A percentile compares a stretch with the other conserved stretches of the same genome.
Conservation (phyloP, 2,888 invertebrate species). For the Drosophila lutescens region DNA sequence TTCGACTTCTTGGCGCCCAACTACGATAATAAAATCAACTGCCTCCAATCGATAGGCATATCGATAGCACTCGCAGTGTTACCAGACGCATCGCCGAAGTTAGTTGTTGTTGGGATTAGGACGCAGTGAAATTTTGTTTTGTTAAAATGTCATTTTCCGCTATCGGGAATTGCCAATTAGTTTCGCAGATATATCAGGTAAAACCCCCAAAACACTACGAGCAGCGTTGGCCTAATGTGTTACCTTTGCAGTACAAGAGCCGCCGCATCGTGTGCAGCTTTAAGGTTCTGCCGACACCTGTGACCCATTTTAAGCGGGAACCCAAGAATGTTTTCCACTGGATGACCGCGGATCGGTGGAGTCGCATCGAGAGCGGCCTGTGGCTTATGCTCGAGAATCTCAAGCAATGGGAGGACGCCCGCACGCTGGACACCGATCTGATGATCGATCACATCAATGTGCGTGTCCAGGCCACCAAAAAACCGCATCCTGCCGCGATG, state of each 20-base stretch:
- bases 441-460: constrained; percentile 58
- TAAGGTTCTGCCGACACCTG: constrained; percentile 52
- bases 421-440: constrained; percentile 34
- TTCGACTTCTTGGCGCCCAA: no score
- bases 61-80: not conserved
- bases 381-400: constrained; percentile 46
- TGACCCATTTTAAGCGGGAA: constrained; percentile 28
- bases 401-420: constrained; percentile 29
- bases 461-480: constrained; percentile 22
- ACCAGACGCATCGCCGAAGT: not conserved
- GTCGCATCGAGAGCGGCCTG: constrained; percentile 44
- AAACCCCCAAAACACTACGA: not conserved
- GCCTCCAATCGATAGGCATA: not conserved
- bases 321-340: constrained; percentile 45
- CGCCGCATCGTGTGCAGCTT: constrained; percentile 45
- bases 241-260: constrained; percentile 40
- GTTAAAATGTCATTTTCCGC: constrained; percentile 50
- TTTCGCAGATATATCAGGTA: constrained; percentile 57
- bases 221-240: not conserved
- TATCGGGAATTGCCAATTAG: constrained; percentile 49
- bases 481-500: constrained; percentile 6
- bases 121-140: constrained; percentile 3
- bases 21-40: not conserved
- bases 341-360: constrained; percentile 60
- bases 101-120: constrained; percentile 10